Conservation (phyloP, 2,797 vertebrate genomes). For the Esox masquinongy region DNA sequence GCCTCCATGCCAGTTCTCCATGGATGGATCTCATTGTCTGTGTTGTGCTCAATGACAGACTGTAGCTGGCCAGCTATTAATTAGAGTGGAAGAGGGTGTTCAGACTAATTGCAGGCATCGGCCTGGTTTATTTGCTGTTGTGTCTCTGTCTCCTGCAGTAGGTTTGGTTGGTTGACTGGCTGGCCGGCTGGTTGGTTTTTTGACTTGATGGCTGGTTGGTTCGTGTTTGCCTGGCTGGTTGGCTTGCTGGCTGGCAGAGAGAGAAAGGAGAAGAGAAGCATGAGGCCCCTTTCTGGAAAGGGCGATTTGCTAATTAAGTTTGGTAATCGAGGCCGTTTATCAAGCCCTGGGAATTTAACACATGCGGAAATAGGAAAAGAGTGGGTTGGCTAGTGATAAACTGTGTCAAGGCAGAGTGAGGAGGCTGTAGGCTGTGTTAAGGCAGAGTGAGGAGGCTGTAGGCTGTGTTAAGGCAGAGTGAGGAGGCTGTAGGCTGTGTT, state of each 20-base stretch:
- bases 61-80: conserved; percentile 55
- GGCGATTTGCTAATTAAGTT: conserved; percentile 62
- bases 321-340: conserved; percentile 65
- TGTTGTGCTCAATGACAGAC: conserved; percentile 62
- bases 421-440: no score
- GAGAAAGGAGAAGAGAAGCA: conserved; percentile 31
- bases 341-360: conserved; percentile 45
- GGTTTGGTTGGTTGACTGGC: background rate
- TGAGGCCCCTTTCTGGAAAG: conserved; percentile 51
- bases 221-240: no score
- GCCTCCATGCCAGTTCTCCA: conserved; percentile 43
- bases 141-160: conserved; percentile 32
- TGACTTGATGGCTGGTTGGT: no score
- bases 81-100: conserved; percentile 60
- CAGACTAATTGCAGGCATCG: conserved; percentile 67
- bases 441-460: no score
- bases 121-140: conserved; percentile 45
- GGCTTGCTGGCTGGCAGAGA: background rate
- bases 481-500: background rate
- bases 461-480: background rate
- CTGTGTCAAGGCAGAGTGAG: background rate
- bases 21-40: conserved; percentile 53
- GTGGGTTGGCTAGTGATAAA: background rate
- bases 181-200: no score
- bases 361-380: conserved; percentile 21